phyloP scores from a whole-genome alignment of 2,888 invertebrate species.

The Andrena trimmerana region DNA sequence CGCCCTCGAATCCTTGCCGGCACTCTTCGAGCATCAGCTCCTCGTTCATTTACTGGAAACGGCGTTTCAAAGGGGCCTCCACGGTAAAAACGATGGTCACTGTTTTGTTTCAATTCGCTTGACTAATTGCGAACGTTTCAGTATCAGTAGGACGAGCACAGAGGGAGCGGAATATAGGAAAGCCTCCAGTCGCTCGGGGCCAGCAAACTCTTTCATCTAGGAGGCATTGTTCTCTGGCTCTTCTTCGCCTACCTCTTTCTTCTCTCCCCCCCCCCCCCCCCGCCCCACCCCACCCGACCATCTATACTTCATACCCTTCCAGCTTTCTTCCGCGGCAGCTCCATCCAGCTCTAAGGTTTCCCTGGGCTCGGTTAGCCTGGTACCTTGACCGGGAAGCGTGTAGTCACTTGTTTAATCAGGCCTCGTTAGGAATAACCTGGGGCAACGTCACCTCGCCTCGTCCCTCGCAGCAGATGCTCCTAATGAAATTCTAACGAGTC shows the following conservation, averaged over 20 bases:
- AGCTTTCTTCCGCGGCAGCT: neutral
- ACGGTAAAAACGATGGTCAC: slow-evolving; percentile 50
- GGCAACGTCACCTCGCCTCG: slow-evolving; percentile 40
- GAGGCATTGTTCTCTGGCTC: slow-evolving; percentile 74
- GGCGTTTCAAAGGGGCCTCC: slow-evolving; percentile 15
- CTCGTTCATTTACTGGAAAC: slow-evolving; percentile 22
- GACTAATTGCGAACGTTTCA: slow-evolving; percentile 57
- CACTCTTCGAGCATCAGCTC: slow-evolving; percentile 15
- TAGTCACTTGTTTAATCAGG: slow-evolving; percentile 74
- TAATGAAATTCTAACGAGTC: slow-evolving; percentile 69
- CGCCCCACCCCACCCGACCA: neutral
- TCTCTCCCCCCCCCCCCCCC: neutral
- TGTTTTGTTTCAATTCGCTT: slow-evolving; percentile 68
- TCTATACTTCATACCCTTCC: neutral
- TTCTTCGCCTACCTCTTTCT: slow-evolving; percentile 40
- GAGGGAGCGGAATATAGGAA: slow-evolving; percentile 51
- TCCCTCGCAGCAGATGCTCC: slow-evolving; percentile 46
- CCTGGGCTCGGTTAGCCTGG: slow-evolving; percentile 31
- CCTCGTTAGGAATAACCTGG: slow-evolving; percentile 69
- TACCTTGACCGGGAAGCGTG: slow-evolving; percentile 60
- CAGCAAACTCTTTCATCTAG: slow-evolving; percentile 79
- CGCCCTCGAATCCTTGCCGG: neutral
- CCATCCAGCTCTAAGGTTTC: slow-evolving; percentile 48
- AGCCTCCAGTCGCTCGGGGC: slow-evolving; percentile 69
- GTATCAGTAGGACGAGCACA: slow-evolving; percentile 39